A percentile compares a stretch with the other conserved stretches of the same genome.
These are phyloP conservation scores for Drosophila ironensis DNA, from an alignment of 1,140 invertebrate species.

Conservation along the genomic window DNA sequence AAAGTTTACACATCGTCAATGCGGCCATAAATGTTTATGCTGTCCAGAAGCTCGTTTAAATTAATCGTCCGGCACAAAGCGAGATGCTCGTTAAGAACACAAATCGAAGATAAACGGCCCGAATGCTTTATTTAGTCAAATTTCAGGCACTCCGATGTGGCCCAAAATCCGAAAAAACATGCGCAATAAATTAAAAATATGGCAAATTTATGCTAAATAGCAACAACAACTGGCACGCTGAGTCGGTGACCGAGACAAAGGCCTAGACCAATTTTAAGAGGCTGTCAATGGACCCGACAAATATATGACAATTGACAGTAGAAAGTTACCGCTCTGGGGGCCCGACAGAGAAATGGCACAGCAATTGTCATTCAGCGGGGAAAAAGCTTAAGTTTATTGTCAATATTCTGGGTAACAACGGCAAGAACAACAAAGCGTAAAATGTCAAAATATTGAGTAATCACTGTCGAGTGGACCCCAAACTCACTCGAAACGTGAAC, in stretches of 20 bases:
- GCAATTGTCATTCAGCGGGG: conserved; percentile 75
- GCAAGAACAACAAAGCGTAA: conserved; percentile 1
- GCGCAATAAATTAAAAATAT: conserved; percentile 67
- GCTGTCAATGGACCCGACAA: conserved; percentile 60
- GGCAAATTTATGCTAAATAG: conserved; percentile 59
- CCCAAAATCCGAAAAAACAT: conserved; percentile 45
- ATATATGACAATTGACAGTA: conserved; percentile 75
- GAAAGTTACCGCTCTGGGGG: conserved; percentile 65
- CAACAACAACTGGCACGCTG: conserved; percentile 39
- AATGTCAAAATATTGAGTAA: conserved; percentile 81
- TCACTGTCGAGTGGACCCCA: conserved; percentile 45
- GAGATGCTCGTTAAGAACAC: conserved; percentile 22
- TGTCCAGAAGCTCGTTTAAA: conserved; percentile 33
- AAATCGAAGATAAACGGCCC: conserved; percentile 11
- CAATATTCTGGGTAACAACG: conserved; percentile 55
- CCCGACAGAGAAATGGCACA: conserved; percentile 62
- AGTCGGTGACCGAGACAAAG: conserved; percentile 36
- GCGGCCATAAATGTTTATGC: background rate
- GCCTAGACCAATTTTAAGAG: conserved; percentile 77
- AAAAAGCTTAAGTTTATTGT: conserved; percentile 78
- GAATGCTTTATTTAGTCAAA: conserved; percentile 47
- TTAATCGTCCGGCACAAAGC: conserved; percentile 29
- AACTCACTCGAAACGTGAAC: conserved; percentile 58
- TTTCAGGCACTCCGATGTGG: conserved; percentile 31
- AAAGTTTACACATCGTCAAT: conserved; percentile 40